phyloP scores from a whole-genome alignment of 2,797 vertebrate genomes.

The Setipinna tenuifilis region DNA sequence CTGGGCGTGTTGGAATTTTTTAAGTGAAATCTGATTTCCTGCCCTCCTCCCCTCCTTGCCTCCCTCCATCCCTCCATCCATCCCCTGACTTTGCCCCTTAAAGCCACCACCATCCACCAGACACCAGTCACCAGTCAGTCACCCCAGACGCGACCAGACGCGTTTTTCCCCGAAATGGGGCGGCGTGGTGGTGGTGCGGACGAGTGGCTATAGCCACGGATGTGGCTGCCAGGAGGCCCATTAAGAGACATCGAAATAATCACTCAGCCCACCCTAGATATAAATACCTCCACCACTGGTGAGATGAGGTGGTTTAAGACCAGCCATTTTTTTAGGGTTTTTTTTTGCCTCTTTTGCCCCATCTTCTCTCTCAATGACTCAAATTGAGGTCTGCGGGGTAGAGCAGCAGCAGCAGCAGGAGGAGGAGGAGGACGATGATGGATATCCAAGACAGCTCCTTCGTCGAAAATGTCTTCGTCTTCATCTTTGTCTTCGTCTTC shows the following conservation, averaged over 20 bases:
- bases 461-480: not conserved
- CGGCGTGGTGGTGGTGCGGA: too few relatives aligned
- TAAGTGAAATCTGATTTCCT: not conserved
- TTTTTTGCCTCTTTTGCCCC: slow-evolving; percentile 28
- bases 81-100: not conserved
- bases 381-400: slow-evolving; percentile 57
- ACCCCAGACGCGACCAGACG: not conserved
- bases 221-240: slow-evolving; percentile 1
- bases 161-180: too few relatives aligned
- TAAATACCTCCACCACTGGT: slow-evolving; percentile 59
- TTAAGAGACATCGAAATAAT: slow-evolving; percentile 44
- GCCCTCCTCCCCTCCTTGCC: not conserved
- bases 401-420: slow-evolving; percentile 38
- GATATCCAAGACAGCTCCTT: not conserved
- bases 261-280: slow-evolving; percentile 56
- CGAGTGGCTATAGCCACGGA: not conserved
- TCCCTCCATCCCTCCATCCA: too few relatives aligned
- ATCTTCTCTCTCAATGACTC: slow-evolving; percentile 56
- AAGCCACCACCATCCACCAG: not conserved
- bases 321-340: not conserved
- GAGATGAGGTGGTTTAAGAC: slow-evolving; percentile 69
- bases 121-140: not conserved
- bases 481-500: not conserved
- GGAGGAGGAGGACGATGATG: slow-evolving; percentile 17
- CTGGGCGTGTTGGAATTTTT: not conserved